These are phyloP conservation scores for Ametastegia equiseti DNA, from an alignment of 2,888 invertebrate species.

Conservation along the genomic window DNA sequence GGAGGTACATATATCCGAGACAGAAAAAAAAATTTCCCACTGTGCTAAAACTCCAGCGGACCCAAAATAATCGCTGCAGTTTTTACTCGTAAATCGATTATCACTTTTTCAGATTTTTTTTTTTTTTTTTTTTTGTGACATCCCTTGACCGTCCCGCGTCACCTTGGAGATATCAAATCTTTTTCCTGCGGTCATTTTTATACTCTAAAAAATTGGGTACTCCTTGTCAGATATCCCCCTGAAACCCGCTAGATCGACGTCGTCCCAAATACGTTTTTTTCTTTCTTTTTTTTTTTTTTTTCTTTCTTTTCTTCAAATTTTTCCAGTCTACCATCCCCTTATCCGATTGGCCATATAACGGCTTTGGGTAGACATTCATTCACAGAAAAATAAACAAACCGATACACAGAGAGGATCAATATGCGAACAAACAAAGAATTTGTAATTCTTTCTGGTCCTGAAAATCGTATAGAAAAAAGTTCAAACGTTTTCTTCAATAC, in stretches of 20 bases:
- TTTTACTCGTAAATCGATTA: background rate
- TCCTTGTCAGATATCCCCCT: background rate
- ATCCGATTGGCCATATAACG: background rate
- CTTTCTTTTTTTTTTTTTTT: no score
- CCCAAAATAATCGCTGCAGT: background rate
- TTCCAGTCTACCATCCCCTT: background rate
- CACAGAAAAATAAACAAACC: background rate
- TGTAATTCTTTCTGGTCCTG: no score
- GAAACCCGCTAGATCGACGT: background rate
- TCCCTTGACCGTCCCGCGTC: background rate
- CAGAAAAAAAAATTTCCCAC: background rate
- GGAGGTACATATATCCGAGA: background rate
- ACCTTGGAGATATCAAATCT: background rate
- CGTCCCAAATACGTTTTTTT: background rate
- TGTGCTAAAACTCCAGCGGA: background rate
- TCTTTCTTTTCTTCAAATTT: background rate
- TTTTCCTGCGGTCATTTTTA: background rate
- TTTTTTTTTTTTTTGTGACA: background rate
- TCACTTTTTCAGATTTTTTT: background rate
- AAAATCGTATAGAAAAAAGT: no score
- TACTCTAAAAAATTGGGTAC: background rate
- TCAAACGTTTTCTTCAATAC: no score
- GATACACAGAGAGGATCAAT: background rate
- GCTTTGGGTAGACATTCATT: background rate
- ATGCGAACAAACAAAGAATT: background rate